Base-by-base conservation (phyloP, 92 coral and sea anemone species). In the Phenganax marumi region DNA sequence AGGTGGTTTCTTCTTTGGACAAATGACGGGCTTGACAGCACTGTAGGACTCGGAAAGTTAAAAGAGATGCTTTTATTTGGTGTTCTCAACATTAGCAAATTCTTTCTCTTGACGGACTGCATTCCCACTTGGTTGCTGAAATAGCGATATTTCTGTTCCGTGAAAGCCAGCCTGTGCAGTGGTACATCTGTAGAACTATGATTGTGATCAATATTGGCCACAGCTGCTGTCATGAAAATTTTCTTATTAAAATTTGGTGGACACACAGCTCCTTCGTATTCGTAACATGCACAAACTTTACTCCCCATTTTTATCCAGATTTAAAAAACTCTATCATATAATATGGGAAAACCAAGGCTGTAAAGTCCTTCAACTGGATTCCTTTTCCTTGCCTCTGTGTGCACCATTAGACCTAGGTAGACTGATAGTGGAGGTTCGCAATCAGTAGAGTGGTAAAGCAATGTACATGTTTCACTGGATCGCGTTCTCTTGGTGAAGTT, bases 401-500 rank as follows among this genome's bases (percentile, higher is more conserved):
- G 92, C 8, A 62, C 70, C 86, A 80, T 48, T 16, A 87, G 76
- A 50, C 86, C 92, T 49, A 79, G 47, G 61, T 86, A 89, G 23
- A 89, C 52, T 12, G 90, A 83, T 53, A 89, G 88, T 65, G 92
- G 92, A 25, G 90, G 88, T 62, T 89, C 90, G 12, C 86, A 76
- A 62, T 86, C 84, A 24, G 54, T 53, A 21, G 92, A 89, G 33
- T 77, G 77, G 25, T 89, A 84, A 63, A 51, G 43, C 1, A 75
- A 50, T 25, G 63, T 57, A 50, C 75, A 43, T 58, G 43, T 33
- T 33, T 33, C 43, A 33, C 74, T 84, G 43, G 52, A 75, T 24
- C 86, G 87, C 7, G 89, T 87, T 26, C 87, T 82, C 54, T 23
- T 85, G 50, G 46, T 71, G 0, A 84, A 17, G 22, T 87, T 90